phyloP scores from a whole-genome alignment of 2,113 vertebrate species.

The Galemys pyrenaicus region DNA sequence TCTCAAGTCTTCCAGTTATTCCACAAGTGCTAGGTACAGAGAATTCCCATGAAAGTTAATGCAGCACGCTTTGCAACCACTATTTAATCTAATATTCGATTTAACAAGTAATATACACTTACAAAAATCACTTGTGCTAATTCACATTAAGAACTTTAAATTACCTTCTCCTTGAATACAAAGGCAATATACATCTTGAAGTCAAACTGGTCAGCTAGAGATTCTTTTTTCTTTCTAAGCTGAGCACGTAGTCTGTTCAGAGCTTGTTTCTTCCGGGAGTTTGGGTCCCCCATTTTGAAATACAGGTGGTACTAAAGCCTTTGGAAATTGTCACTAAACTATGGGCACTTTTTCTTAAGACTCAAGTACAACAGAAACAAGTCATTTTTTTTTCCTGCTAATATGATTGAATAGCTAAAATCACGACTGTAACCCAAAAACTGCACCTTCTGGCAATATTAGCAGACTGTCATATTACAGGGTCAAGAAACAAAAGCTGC shows the following conservation, averaged over 20 bases:
- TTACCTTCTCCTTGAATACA: conserved; percentile 99
- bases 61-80: not conserved
- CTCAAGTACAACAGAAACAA: conserved; percentile 92
- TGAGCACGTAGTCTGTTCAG: conserved; percentile 99
- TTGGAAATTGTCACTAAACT: conserved; percentile 88
- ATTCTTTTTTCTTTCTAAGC: conserved; percentile 99
- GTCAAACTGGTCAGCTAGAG: conserved; percentile 99
- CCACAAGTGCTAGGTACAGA: not conserved
- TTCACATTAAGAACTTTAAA: conserved; percentile 59
- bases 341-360: conserved; percentile 89
- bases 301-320: conserved; percentile 90
- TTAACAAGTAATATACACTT: not conserved
- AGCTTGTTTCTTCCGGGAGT: conserved; percentile 99
- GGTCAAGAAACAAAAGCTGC: conserved; percentile 84
- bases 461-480: conserved; percentile 82
- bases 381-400: conserved; percentile 87
- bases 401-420: conserved; percentile 85
- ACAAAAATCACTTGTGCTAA: conserved; percentile 38
- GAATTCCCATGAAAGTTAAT: not conserved
- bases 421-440: conserved; percentile 83
- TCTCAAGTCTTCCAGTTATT: not conserved
- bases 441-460: conserved; percentile 83
- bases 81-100: not conserved
- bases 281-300: conserved; percentile 99
- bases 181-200: conserved; percentile 99